A percentile compares a stretch with the other conserved stretches of the same genome.
These are phyloP conservation scores for Macquaria ambigua DNA, from an alignment of 2,113 vertebrate genomes.

Conservation along the genomic window DNA sequence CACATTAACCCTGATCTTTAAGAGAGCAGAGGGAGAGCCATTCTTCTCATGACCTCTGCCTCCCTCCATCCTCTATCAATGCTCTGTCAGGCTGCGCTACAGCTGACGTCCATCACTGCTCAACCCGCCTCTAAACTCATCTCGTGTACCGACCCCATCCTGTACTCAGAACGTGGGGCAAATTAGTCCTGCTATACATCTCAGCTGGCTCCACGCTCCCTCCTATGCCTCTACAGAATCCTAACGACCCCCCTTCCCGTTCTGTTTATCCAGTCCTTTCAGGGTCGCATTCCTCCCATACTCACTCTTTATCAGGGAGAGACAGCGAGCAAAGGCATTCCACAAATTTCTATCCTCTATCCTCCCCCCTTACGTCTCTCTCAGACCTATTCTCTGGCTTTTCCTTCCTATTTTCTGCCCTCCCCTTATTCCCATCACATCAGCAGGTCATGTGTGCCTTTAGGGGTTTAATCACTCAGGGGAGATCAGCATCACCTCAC, in stretches of 20 bases:
- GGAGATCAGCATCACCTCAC: constrained; percentile 34
- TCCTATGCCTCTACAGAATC: constrained; percentile 18
- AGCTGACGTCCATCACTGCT: constrained; percentile 65
- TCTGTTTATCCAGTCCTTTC: constrained; percentile 82
- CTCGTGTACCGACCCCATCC: constrained; percentile 43
- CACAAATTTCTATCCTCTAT: constrained; percentile 65
- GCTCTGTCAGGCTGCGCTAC: constrained; percentile 45
- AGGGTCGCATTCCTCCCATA: constrained; percentile 84
- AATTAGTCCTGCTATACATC: constrained; percentile 49
- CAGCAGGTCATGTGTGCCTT: constrained; percentile 15
- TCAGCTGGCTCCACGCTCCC: constrained; percentile 40
- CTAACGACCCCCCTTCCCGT: neutral
- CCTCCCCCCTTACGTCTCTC: constrained; percentile 28
- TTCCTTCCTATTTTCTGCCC: constrained; percentile 21
- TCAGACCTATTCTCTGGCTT: constrained; percentile 33
- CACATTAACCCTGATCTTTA: constrained; percentile 64
- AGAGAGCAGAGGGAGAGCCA: constrained; percentile 34
- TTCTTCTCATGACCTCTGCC: constrained; percentile 74
- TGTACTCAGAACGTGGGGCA: constrained; percentile 37
- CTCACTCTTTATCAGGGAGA: constrained; percentile 76
- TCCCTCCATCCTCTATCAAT: constrained; percentile 39
- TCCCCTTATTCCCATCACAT: constrained; percentile 15
- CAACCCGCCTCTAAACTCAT: constrained; percentile 18
- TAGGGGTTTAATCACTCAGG: constrained; percentile 10
- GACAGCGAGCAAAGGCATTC: constrained; percentile 71